These are phyloP conservation scores for Sphaerodactylus townsendi DNA, from an alignment of 2,113 vertebrate genomes.

Conservation along the genomic window DNA sequence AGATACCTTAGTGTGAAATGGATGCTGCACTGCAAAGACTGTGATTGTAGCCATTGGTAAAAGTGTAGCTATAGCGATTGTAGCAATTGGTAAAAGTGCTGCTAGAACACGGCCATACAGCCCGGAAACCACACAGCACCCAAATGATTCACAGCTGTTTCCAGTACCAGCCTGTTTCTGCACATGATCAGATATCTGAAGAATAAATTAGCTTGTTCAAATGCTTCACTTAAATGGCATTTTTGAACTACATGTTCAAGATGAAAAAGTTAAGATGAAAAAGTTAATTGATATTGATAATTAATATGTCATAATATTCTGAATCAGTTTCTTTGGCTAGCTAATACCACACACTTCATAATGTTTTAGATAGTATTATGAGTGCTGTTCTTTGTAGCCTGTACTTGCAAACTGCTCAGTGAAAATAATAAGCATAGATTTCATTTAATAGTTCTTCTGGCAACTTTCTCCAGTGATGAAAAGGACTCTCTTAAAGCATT, in stretches of 20 bases:
- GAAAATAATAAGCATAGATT: background rate
- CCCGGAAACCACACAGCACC: no score
- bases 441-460: background rate
- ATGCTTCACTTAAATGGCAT: background rate
- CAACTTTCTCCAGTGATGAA: background rate
- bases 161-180: no score
- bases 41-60: no score
- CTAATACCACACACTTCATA: background rate
- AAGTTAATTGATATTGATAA: background rate
- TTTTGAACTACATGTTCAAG: background rate
- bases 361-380: background rate
- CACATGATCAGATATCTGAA: background rate
- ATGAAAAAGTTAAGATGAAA: background rate
- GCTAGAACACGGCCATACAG: no score
- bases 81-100: no score
- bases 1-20: no score
- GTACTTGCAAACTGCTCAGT: background rate
- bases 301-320: background rate
- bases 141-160: no score
- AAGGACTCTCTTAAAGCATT: background rate
- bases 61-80: no score
- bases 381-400: no score
- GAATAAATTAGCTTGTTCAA: background rate
- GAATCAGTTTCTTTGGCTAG: background rate
- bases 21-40: no score